Conservation (phyloP, 1,140 invertebrate genomes). For the Drosophila micromelanica region DNA sequence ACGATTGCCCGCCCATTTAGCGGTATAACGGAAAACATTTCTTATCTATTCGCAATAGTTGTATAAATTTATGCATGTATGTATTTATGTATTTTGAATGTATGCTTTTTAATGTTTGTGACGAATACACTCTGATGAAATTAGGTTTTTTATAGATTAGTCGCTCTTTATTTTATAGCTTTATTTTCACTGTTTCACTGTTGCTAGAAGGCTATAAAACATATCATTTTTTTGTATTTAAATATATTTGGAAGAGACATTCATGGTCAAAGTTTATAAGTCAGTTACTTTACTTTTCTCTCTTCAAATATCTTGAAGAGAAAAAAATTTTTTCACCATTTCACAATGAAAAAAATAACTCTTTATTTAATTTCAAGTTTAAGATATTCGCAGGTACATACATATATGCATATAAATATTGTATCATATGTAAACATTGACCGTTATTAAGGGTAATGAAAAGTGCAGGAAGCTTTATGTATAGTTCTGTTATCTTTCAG, state of each 20-base stretch:
- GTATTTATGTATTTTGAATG: neutral
- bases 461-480: conserved; percentile 1
- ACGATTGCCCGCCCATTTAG: conserved; percentile 28
- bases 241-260: too few relatives aligned
- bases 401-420: too few relatives aligned
- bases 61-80: neutral
- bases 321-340: too few relatives aligned
- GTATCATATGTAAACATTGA: too few relatives aligned
- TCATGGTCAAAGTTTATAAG: too few relatives aligned
- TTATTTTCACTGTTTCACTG: too few relatives aligned
- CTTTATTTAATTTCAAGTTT: too few relatives aligned
- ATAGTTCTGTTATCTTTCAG: neutral
- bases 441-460: neutral
- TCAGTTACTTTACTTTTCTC: too few relatives aligned
- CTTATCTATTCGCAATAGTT: neutral
- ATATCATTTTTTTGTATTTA: neutral
- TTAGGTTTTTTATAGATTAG: neutral
- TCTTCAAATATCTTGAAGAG: too few relatives aligned
- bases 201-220: too few relatives aligned
- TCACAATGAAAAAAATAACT: too few relatives aligned
- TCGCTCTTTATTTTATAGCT: neutral
- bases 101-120: neutral
- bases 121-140: neutral
- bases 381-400: too few relatives aligned
- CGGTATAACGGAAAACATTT: neutral